Evolutionary conservation across 2,888 invertebrate species (phyloP).

Genomic region (Drosophila antonietae): DNA sequence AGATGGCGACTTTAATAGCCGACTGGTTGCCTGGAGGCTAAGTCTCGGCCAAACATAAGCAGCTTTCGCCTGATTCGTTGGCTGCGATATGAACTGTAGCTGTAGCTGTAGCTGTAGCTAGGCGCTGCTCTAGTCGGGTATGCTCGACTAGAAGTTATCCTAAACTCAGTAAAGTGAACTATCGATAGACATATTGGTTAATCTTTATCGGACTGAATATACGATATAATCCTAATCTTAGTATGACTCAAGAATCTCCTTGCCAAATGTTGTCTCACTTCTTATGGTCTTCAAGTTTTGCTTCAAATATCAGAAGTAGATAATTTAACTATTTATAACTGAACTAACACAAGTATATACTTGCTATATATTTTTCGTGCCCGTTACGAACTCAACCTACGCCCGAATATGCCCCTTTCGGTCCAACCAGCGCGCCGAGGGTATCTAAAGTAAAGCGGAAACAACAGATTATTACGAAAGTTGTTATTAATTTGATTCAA

Average conservation of each 20-base stretch:
- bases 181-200: too few species aligned
- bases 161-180: background rate
- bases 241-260: background rate
- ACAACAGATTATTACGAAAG: conserved; percentile 8
- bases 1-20: conserved; percentile 8
- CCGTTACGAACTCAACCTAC: background rate
- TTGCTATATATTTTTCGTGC: background rate
- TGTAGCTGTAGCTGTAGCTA: background rate
- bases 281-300: too few species aligned
- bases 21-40: background rate
- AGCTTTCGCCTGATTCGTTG: background rate
- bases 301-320: too few species aligned
- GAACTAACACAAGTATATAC: background rate
- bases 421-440: background rate
- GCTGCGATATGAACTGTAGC: background rate
- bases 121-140: background rate
- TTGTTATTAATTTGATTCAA: conserved; percentile 3
- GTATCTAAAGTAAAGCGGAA: background rate
- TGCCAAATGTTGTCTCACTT: background rate
- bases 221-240: background rate
- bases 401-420: background rate
- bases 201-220: too few species aligned
- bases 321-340: too few species aligned
- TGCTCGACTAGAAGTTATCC: background rate
- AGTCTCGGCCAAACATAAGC: conserved; percentile 2